Base-by-base conservation (phyloP, 37 sponge, comb jelly and placozoan genomes). In the Tethya wilhelma region DNA sequence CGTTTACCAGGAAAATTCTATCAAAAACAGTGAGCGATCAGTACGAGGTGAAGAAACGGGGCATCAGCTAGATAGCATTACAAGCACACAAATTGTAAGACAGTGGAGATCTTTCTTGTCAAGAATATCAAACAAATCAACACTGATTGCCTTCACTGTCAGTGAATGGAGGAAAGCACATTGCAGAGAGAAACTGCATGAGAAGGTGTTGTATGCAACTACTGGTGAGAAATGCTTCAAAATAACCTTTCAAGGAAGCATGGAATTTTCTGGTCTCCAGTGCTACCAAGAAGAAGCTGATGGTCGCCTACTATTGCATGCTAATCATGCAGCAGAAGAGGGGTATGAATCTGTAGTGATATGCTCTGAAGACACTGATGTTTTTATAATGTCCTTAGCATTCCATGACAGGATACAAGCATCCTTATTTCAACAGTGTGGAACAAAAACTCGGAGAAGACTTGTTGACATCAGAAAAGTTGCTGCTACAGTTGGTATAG, bases 331-430 rank as follows among this genome's bases (percentile, higher is more conserved):
- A 19, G 75, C 63, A 59, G 58, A 75, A 59, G 77, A 44, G 38
- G 77, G 38, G 30, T 29, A 59, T 5, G 5, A 75, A 31, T 59
- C 28, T 75, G 64, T 44, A 75, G 77, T n/a, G n/a, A n/a, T n/a
- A n/a, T n/a, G n/a, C n/a, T 19, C 77, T 37, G 79, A 53, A 37
- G 79, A 78, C 41, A 64, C 79, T 36, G 79, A 64, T 78, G 79
- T 64, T 3, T 59, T 78, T 42, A 57, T 78, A 19, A 14, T 78
- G 19, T 59, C 79, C 2, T 57, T 74, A n/a, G 75, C 59, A 44
- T 74, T 74, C 29, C 67, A 66, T 66, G 67, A 66, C 38, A 66
- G 37, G 38, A 66, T 66, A 36, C 8, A 39, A 34, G 38, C 19
- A 32, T 19, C 19, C 38, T 5, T 66, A 28, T 66, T 66, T 66